Evolutionary conservation across 2,888 invertebrate genomes (phyloP), one percentile per base, ranked within the genome.

Genomic region (Sinelater perroti): DNA sequence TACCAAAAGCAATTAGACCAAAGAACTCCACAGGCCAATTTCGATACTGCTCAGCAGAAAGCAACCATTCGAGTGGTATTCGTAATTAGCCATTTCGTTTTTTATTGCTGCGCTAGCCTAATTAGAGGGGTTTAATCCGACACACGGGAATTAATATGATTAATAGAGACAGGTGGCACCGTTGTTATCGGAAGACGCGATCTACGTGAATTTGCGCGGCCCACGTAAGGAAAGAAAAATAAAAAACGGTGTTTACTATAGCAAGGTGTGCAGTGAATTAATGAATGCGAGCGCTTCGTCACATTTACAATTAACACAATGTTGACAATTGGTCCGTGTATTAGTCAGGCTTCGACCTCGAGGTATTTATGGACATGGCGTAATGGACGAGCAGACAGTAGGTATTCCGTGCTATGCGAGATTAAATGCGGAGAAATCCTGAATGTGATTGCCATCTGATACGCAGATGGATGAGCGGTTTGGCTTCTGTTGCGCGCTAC

Each of bases 311-410:
- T 44, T 44, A 58, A 30, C 53, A 58, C 47, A 53, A 33, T 53
- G 51, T 35, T 53, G 53, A 58, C 53, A 58, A 58, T 56, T 55
- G 55, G 21, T 30, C 47, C 17, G 14, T 28, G 47, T 35, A 55
- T 59, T 59, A 59, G 50, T 59, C 59, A 59, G 42, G 45, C 51
- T 44, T 49, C 33, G 59, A 55, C 59, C 59, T 59, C 59, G 59
- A 50, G 36, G 54, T 59, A 59, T 59, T 59, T 59, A 55, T 55
- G 55, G 54, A 26, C 45, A 55, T 59, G 54, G 44, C 54, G 59
- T 55, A 59, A 59, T 59, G 36, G 40, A 59, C 26, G 36, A 54
- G 42, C 50, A 51, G 38, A 38, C 59, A 50, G 44, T 36, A 49
- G 50, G 50, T 57, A 54, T 56, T 50, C 26, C 17, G 36, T 36